Conservation (phyloP, 2,888 invertebrate species). For the Plebejus anna region DNA sequence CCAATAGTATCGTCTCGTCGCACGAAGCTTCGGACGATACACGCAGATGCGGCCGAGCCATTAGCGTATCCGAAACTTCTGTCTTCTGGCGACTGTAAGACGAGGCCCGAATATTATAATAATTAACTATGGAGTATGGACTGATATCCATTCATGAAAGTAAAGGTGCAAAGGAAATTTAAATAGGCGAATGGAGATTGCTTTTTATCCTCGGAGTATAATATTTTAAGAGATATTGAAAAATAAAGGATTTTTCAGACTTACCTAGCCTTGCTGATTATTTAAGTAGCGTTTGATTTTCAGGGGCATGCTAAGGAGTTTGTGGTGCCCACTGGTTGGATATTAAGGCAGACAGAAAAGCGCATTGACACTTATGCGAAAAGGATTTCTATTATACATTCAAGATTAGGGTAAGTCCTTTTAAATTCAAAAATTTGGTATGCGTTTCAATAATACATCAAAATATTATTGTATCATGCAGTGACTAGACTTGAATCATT, state of each 20-base stretch:
- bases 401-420: not conserved
- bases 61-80: too few species aligned
- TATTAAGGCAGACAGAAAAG: too few species aligned
- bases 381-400: not conserved
- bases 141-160: not conserved
- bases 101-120: not conserved
- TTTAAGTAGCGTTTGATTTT: not conserved
- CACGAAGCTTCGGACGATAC: too few species aligned
- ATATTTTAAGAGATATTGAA: not conserved
- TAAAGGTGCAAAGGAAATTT: not conserved
- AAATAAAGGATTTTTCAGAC: too few species aligned
- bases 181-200: not conserved
- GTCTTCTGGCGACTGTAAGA: not conserved
- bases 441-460: not conserved
- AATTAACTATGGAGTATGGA: not conserved
- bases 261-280: not conserved
- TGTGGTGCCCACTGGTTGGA: too few species aligned
- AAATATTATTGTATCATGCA: not conserved
- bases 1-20: too few species aligned
- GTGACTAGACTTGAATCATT: not conserved
- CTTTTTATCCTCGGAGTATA: not conserved
- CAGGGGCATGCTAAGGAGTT: too few species aligned
- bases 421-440: too few species aligned
- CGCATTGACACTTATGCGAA: not conserved
- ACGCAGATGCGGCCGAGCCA: too few species aligned